These are phyloP conservation scores for Molossus molossus DNA, from an alignment of 2,797 vertebrate species.

Conservation along the genomic window DNA sequence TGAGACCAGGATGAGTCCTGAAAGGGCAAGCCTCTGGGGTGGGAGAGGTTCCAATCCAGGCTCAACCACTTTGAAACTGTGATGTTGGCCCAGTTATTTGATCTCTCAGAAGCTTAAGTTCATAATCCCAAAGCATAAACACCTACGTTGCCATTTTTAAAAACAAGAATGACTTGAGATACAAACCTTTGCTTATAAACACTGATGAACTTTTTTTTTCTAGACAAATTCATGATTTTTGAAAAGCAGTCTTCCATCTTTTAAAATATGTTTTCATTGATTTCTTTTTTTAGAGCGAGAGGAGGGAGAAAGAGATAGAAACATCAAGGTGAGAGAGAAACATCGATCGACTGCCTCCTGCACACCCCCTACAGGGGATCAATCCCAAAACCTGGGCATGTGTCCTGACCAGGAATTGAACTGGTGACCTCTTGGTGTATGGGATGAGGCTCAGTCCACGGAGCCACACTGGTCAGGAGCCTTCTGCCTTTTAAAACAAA, in stretches of 20 bases:
- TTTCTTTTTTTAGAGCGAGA: no score
- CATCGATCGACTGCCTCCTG: no score
- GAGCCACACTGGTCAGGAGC: no score
- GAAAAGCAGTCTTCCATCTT: not conserved
- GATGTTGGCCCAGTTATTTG: not conserved
- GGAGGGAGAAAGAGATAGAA: no score
- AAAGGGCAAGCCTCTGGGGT: not conserved
- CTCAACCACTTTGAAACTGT: not conserved
- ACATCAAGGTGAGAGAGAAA: no score
- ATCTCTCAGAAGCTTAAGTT: not conserved
- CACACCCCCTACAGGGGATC: no score
- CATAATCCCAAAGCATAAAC: not conserved
- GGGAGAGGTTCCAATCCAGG: not conserved
- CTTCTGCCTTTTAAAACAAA: slow-evolving; percentile 15
- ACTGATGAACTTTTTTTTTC: not conserved
- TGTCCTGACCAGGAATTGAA: no score
- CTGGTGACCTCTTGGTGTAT: no score
- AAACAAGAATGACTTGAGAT: not conserved
- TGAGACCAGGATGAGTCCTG: rapidly evolving
- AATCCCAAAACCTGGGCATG: no score
- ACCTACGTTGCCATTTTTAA: not conserved
- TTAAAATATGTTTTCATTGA: not conserved
- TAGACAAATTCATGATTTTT: not conserved
- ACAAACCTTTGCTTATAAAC: not conserved
- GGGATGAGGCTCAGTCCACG: no score